These are phyloP conservation scores for Meriones unguiculatus DNA, from an alignment of 2,113 vertebrate species.

Conservation along the genomic window DNA sequence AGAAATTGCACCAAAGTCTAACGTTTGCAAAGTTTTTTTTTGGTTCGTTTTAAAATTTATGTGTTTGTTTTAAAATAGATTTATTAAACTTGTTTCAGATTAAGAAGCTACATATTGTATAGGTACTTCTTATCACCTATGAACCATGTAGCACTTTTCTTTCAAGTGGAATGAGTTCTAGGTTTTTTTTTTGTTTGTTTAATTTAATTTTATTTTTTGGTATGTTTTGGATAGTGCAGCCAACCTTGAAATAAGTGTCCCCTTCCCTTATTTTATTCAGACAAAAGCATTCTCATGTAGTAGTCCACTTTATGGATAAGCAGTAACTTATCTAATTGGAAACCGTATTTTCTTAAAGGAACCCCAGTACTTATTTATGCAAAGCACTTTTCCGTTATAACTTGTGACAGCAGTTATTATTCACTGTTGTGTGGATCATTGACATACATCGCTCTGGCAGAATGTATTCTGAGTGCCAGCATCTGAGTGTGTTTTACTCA, in stretches of 20 bases:
- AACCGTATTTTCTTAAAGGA: slow-evolving; percentile 56
- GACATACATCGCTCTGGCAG: not conserved
- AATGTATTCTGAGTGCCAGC: not conserved
- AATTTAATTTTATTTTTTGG: no score
- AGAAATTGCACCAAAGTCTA: slow-evolving; percentile 50
- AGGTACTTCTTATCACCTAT: not conserved
- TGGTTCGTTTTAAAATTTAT: not conserved
- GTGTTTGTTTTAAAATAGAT: slow-evolving; percentile 38
- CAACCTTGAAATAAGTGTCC: slow-evolving; percentile 8
- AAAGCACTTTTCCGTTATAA: not conserved
- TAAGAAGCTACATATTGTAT: not conserved
- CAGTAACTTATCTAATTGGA: not conserved
- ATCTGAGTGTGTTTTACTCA: slow-evolving; percentile 44
- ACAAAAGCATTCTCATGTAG: not conserved
- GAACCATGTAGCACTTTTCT: not conserved
- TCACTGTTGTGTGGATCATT: not conserved
- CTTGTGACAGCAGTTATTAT: not conserved
- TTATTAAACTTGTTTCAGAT: not conserved
- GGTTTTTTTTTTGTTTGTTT: not conserved
- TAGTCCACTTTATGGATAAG: not conserved
- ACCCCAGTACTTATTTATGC: not conserved
- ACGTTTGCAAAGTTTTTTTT: not conserved
- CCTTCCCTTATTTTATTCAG: not conserved
- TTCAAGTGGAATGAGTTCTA: not conserved
- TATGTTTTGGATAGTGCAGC: not conserved